Percentiles rank a stretch among this genome's conserved stretches.
phyloP scores from a whole-genome alignment of 2,888 invertebrate genomes.

The Ophion obscuratus region DNA sequence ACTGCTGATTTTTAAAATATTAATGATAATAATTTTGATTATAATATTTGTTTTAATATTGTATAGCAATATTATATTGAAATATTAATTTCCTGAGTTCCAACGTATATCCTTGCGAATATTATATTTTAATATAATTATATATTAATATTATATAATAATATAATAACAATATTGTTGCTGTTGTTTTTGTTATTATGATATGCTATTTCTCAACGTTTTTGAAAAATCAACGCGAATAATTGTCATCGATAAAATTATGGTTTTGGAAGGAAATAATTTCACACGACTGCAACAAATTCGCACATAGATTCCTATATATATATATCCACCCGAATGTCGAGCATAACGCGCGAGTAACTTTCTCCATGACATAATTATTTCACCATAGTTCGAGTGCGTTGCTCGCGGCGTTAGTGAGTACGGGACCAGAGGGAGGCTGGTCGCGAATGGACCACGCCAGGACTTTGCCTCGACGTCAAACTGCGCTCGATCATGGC shows the following conservation, averaged over 20 bases:
- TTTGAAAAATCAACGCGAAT: not conserved
- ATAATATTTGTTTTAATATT: too few species aligned
- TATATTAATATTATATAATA: too few species aligned
- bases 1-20: too few species aligned
- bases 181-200: not conserved
- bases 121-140: too few species aligned
- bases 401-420: slow-evolving; percentile 35
- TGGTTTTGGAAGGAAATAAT: not conserved
- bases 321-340: slow-evolving; percentile 40
- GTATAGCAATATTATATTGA: too few species aligned
- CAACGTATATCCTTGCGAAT: too few species aligned
- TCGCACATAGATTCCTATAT: slow-evolving; percentile 9
- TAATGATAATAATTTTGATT: too few species aligned
- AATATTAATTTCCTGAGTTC: too few species aligned
- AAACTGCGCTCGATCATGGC: slow-evolving; percentile 80
- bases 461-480: slow-evolving; percentile 78
- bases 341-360: slow-evolving; percentile 60
- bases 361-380: slow-evolving; percentile 71
- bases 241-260: not conserved
- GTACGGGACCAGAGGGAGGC: slow-evolving; percentile 67
- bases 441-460: slow-evolving; percentile 73
- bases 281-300: not conserved
- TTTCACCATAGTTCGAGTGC: slow-evolving; percentile 56
- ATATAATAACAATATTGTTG: too few species aligned
- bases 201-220: not conserved